Evolutionary conservation across 1,140 invertebrate genomes (phyloP).

Genomic region (Proctacanthus coquilletti): DNA sequence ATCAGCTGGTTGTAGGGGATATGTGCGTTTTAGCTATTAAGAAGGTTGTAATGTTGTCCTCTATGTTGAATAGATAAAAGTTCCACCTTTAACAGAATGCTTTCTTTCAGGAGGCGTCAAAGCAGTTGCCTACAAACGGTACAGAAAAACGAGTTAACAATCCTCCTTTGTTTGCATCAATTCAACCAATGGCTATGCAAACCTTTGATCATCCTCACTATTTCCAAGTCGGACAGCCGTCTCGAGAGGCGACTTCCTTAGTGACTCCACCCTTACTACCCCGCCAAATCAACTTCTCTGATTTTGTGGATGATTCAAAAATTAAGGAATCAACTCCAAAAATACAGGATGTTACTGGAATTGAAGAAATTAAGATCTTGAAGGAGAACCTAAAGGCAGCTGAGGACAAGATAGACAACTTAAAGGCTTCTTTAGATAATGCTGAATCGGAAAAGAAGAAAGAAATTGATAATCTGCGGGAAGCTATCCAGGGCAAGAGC

Average conservation of each 20-base stretch:
- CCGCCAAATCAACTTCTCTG: conserved; percentile 27
- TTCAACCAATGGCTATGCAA: conserved; percentile 13
- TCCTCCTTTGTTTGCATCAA: conserved; percentile 16
- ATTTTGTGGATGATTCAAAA: conserved; percentile 26
- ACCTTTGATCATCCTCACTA: conserved; percentile 27
- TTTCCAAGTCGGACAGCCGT: conserved; percentile 20
- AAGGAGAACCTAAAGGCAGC: conserved; percentile 26
- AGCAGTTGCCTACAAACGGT: conserved; percentile 22
- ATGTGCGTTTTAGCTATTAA: background rate
- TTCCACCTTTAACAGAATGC: too few species aligned
- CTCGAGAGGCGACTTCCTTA: conserved; percentile 11
- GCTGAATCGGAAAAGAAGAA: conserved; percentile 28
- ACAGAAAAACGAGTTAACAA: conserved; percentile 25
- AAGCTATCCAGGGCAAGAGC: conserved; percentile 4
- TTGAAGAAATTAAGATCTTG: conserved; percentile 23
- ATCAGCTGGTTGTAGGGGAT: background rate
- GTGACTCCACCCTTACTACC: conserved; percentile 21
- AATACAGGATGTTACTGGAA: conserved; percentile 3
- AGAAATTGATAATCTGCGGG: conserved; percentile 39
- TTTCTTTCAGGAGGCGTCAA: conserved; percentile 20
- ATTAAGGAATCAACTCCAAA: conserved; percentile 1
- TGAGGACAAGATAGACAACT: conserved; percentile 6
- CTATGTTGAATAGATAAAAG: too few species aligned
- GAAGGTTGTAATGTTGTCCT: background rate
- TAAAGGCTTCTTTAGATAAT: background rate